These are phyloP conservation scores for Phaonia tiefii DNA, from an alignment of 2,888 invertebrate genomes.

Conservation along the genomic window DNA sequence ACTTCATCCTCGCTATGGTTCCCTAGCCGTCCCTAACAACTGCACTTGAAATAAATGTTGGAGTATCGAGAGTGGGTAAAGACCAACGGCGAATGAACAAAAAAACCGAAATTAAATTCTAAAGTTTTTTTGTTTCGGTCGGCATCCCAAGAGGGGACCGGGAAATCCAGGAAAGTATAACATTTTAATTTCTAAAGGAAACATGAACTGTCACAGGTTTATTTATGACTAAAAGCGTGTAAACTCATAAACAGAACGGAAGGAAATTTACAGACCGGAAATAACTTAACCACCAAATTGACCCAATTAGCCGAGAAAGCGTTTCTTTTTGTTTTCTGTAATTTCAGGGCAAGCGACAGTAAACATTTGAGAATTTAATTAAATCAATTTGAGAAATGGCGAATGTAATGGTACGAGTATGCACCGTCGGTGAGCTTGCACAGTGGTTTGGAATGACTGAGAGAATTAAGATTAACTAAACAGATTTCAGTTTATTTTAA, in stretches of 20 bases:
- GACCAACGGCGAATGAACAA: constrained; percentile 2
- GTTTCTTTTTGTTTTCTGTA: too few relatives aligned
- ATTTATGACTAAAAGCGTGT: constrained; percentile 61
- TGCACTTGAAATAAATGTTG: constrained; percentile 27
- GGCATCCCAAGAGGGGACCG: not conserved
- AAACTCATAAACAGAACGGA: constrained; percentile 59
- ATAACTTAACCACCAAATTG: constrained; percentile 50
- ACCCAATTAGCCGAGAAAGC: constrained; percentile 49
- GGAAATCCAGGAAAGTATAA: not conserved
- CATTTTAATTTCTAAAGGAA: constrained; percentile 40
- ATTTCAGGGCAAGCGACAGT: constrained; percentile 24
- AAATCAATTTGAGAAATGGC: constrained; percentile 6
- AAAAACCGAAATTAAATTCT: constrained; percentile 58
- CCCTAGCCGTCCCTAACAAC: constrained; percentile 25
- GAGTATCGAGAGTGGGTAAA: not conserved
- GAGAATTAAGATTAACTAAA: too few relatives aligned
- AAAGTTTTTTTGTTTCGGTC: constrained; percentile 46
- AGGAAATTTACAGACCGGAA: constrained; percentile 15
- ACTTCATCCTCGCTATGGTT: too few relatives aligned
- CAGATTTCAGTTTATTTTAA: too few relatives aligned
- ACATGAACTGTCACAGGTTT: constrained; percentile 65
- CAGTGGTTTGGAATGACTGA: too few relatives aligned
- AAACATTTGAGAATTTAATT: constrained; percentile 40
- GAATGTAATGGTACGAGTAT: constrained; percentile 11
- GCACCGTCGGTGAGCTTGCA: too few relatives aligned